Percentiles rank a stretch among this genome's conserved stretches.
Conservation (phyloP, 1,140 invertebrate genomes). For the Chlorops oryzae region DNA sequence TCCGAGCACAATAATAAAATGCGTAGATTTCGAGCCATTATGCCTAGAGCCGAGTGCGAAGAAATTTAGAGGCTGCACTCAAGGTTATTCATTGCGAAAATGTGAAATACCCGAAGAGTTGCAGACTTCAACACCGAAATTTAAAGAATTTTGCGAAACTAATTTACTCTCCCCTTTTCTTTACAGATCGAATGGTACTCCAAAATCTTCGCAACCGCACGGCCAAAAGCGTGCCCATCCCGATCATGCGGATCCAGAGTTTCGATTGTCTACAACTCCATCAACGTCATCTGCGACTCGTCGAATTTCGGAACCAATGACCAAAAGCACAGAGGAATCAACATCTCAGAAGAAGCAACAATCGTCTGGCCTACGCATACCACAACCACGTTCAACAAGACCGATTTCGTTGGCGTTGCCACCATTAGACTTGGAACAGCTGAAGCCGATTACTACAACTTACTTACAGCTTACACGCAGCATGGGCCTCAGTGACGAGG, state of each 20-base stretch:
- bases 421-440: conserved; percentile 52
- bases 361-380: conserved; percentile 29
- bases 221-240: conserved; percentile 1
- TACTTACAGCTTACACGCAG: conserved; percentile 75
- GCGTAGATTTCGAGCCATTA: no score
- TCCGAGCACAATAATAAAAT: no score
- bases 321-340: conserved; percentile 17
- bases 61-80: no score
- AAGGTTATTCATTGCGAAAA: no score
- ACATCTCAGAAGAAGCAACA: conserved; percentile 27
- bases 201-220: background rate
- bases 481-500: conserved; percentile 56
- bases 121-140: background rate
- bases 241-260: background rate
- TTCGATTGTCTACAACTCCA: no score
- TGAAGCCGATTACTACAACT: conserved; percentile 77
- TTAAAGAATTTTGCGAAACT: no score
- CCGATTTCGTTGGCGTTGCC: conserved; percentile 24
- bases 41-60: no score
- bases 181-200: conserved; percentile 7
- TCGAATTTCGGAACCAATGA: background rate
- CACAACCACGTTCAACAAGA: conserved; percentile 16
- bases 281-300: background rate
- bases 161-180: conserved; percentile 16
- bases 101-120: background rate